Evolutionary conservation across 1,140 invertebrate genomes (phyloP).

Genomic region (Drosophila tani): DNA sequence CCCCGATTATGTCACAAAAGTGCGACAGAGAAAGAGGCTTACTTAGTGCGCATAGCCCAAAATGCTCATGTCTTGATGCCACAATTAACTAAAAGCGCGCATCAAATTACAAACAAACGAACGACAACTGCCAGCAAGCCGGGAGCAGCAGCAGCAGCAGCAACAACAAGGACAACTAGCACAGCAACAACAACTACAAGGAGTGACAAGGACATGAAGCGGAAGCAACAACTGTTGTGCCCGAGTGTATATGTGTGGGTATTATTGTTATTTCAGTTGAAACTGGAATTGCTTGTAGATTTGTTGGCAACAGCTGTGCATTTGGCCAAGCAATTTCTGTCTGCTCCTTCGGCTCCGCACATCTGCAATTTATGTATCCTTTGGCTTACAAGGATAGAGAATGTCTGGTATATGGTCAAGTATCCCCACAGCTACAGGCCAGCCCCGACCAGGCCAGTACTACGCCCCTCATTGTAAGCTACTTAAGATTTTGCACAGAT

Average conservation of each 20-base stretch:
- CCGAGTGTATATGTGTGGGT: conserved; percentile 17
- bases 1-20: conserved; percentile 17
- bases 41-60: conserved; percentile 71
- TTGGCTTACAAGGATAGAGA: conserved; percentile 77
- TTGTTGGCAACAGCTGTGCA: conserved; percentile 80
- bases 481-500: conserved; percentile 83
- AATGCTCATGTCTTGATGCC: conserved; percentile 79
- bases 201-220: conserved; percentile 74
- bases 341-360: conserved; percentile 45
- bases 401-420: conserved; percentile 59
- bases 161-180: conserved; percentile 42
- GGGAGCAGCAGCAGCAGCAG: conserved; percentile 30
- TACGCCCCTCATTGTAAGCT: conserved; percentile 78
- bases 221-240: conserved; percentile 75
- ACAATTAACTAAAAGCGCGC: conserved; percentile 83
- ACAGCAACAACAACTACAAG: conserved; percentile 31
- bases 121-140: conserved; percentile 20
- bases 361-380: conserved; percentile 81
- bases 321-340: conserved; percentile 63
- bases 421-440: conserved; percentile 24
- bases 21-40: conserved; percentile 51
- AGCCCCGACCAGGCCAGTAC: conserved; percentile 30
- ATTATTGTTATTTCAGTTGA: conserved; percentile 80
- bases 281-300: conserved; percentile 73
- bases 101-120: conserved; percentile 81